Evolutionary conservation across 2,113 vertebrate genomes (phyloP).

Genomic region (Trichomycterus rosablanca): DNA sequence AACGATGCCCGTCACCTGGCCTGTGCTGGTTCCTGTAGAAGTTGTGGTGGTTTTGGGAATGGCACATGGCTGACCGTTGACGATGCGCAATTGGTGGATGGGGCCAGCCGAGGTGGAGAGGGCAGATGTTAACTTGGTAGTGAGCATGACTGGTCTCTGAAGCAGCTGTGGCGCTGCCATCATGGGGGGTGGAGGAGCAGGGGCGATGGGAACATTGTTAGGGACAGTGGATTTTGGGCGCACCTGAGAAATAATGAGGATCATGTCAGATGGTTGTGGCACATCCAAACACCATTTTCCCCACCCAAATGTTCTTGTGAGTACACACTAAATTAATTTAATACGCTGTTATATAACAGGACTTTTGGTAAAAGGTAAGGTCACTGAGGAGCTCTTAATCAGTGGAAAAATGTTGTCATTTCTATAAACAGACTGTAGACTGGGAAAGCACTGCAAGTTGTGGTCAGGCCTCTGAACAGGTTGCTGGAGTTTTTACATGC

Average conservation of each 20-base stretch:
- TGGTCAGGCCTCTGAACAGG: too few species aligned
- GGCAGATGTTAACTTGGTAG: slow-evolving; percentile 84
- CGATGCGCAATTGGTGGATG: slow-evolving; percentile 94
- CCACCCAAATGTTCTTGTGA: too few species aligned
- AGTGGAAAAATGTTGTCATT: too few species aligned
- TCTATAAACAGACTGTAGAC: too few species aligned
- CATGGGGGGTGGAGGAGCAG: slow-evolving; percentile 94
- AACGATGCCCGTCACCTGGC: slow-evolving; percentile 92
- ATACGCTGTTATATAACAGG: too few species aligned
- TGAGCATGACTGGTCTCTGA: slow-evolving; percentile 91
- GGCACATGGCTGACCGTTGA: slow-evolving; percentile 87
- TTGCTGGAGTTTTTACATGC: too few species aligned
- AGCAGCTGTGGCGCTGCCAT: slow-evolving; percentile 93
- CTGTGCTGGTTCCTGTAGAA: slow-evolving; percentile 57
- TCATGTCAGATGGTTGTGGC: slow-evolving; percentile 13
- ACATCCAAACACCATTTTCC: background rate
- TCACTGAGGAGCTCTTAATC: too few species aligned
- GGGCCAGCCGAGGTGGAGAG: slow-evolving; percentile 81
- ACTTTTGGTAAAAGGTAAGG: too few species aligned
- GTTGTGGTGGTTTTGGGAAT: slow-evolving; percentile 69
- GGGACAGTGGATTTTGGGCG: slow-evolving; percentile 84
- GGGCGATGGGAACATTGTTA: slow-evolving; percentile 93
- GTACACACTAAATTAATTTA: too few species aligned
- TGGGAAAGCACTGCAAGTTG: too few species aligned
- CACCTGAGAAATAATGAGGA: slow-evolving; percentile 66